Conservation (phyloP, 2,113 vertebrate species). For the Ceyx margarethae region DNA sequence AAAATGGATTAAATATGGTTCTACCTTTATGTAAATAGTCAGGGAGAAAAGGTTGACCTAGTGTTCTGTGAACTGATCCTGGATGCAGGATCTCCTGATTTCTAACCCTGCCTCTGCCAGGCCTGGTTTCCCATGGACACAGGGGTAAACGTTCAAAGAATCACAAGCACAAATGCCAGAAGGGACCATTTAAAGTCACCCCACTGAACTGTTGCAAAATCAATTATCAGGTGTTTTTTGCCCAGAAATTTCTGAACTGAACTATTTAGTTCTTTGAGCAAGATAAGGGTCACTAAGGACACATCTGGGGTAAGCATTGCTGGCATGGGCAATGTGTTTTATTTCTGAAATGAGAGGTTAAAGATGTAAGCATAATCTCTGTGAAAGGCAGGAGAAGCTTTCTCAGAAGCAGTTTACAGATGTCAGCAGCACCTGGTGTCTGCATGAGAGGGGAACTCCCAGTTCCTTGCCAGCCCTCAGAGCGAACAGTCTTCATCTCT, state of each 20-base stretch:
- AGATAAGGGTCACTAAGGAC: background rate
- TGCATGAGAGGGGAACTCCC: background rate
- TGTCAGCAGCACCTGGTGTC: background rate
- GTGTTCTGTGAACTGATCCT: background rate
- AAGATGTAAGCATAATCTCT: background rate
- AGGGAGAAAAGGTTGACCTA: background rate
- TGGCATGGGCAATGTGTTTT: background rate
- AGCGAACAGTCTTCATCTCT: background rate
- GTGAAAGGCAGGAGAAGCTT: background rate
- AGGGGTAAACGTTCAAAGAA: background rate
- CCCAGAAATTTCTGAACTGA: background rate
- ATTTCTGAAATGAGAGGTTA: background rate
- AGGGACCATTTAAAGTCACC: background rate
- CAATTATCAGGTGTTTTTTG: background rate
- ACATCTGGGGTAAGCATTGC: background rate
- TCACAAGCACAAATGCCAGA: background rate
- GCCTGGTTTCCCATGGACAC: background rate
- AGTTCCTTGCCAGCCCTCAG: background rate
- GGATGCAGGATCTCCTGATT: background rate
- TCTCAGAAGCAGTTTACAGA: background rate
- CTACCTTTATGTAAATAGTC: background rate
- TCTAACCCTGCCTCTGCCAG: background rate
- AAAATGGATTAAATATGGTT: background rate
- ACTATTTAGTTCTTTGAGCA: background rate
- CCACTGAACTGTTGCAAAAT: background rate